phyloP scores from a whole-genome alignment of 2,888 invertebrate genomes.

The Heliconius sara region DNA sequence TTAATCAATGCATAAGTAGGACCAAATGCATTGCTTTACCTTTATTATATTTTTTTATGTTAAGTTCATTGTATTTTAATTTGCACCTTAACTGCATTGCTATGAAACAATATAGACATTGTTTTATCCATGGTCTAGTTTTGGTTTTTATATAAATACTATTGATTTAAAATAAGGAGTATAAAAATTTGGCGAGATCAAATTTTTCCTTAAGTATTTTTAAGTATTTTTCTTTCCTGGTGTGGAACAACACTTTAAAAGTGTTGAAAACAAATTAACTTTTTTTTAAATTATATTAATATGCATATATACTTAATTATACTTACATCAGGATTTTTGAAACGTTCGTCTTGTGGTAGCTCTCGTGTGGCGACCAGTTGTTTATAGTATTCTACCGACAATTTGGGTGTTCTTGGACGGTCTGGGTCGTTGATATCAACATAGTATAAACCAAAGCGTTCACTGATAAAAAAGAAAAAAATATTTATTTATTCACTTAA shows the following conservation, averaged over 20 bases:
- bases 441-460: slow-evolving; percentile 88
- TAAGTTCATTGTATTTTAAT: no score
- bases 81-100: neutral
- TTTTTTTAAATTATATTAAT: neutral
- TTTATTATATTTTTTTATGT: no score
- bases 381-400: slow-evolving; percentile 85
- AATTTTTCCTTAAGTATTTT: no score
- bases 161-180: neutral
- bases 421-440: slow-evolving; percentile 87
- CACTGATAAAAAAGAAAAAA: slow-evolving; percentile 64
- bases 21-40: no score
- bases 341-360: slow-evolving; percentile 71
- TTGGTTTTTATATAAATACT: neutral
- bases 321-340: slow-evolving; percentile 71
- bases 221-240: no score
- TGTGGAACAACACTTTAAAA: no score
- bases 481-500: neutral
- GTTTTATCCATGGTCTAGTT: neutral
- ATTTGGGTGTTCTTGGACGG: slow-evolving; percentile 86
- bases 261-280: neutral
- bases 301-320: neutral
- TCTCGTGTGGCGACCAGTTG: slow-evolving; percentile 78
- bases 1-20: no score
- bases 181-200: no score
- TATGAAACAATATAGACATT: neutral